phyloP scores from a whole-genome alignment of 2,113 vertebrate genomes.

The Ondatra zibethicus region DNA sequence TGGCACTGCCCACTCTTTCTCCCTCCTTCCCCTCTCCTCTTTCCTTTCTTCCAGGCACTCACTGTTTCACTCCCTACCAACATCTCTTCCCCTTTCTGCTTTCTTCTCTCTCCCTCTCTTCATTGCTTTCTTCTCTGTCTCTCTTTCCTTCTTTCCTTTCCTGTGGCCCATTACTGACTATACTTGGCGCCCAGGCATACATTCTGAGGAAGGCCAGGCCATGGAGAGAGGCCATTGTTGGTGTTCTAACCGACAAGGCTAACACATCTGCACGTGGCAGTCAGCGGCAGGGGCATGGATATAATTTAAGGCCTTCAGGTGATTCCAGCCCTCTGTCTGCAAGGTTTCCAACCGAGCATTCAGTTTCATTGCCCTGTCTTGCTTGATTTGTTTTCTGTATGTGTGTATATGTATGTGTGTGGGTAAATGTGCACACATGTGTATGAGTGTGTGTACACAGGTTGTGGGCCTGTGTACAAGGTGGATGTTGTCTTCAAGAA shows the following conservation, averaged over 20 bases:
- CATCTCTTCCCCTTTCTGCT: too few species aligned
- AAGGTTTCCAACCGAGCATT: not conserved
- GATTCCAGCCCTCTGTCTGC: not conserved
- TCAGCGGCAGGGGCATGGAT: not conserved
- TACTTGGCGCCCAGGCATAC: not conserved
- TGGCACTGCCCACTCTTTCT: not conserved
- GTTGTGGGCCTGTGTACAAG: not conserved
- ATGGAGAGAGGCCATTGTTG: not conserved
- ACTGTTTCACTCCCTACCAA: not conserved
- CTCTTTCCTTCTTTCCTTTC: too few species aligned
- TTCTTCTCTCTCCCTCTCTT: fast-evolving
- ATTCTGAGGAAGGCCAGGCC: not conserved
- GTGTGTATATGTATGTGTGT: not conserved
- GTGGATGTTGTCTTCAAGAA: not conserved
- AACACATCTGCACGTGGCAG: not conserved
- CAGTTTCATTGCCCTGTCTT: not conserved
- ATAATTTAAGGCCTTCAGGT: not conserved
- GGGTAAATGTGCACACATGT: not conserved
- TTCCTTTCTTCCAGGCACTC: fast-evolving
- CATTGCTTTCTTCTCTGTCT: too few species aligned
- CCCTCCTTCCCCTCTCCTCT: not conserved
- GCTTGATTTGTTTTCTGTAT: not conserved
- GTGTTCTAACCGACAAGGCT: not conserved
- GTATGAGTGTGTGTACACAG: too few species aligned
- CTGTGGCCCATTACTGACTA: not conserved